phyloP scores from a whole-genome alignment of 1,140 invertebrate genomes.

The Apis mellifera region Amel_HAv3.1 CM009941.2:6568001-6568500 shows the following conservation, averaged over 20 bases:
- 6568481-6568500: not conserved
- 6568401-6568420: conserved; percentile 3
- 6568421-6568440: not conserved
- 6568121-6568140: conserved; percentile 43
- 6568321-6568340: conserved; percentile 19
- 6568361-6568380: conserved; percentile 18
- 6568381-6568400: conserved; percentile 1
- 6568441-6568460: not conserved
- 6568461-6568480: not conserved
- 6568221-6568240: conserved; percentile 34
- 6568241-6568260: conserved; percentile 37
- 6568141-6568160: conserved; percentile 46
- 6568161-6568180: conserved; percentile 32
- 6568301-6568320: conserved; percentile 23
- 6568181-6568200: conserved; percentile 37
- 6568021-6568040: conserved; percentile 61
- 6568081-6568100: conserved; percentile 49
- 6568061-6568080: conserved; percentile 55
- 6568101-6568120: conserved; percentile 40
- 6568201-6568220: conserved; percentile 26
- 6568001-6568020: conserved; percentile 64
- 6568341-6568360: not conserved
- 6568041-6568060: conserved; percentile 49
- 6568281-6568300: conserved; percentile 14
- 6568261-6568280: conserved; percentile 17